Conservation (phyloP, 2,113 vertebrate genomes). For the Ptyas mucosa region DNA sequence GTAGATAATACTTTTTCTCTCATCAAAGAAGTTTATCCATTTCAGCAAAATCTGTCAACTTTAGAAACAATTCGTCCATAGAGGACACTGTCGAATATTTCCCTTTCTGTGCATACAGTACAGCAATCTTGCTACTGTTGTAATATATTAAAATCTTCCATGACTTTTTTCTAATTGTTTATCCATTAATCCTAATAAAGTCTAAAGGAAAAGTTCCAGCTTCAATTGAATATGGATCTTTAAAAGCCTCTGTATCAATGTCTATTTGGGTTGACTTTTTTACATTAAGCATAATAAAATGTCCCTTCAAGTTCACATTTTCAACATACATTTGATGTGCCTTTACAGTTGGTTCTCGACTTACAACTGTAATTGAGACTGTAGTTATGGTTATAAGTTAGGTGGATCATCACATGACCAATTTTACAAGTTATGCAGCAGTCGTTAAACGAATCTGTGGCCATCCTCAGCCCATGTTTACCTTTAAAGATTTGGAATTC, state of each 20-base stretch:
- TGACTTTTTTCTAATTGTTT: background rate
- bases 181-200: background rate
- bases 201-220: background rate
- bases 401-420: background rate
- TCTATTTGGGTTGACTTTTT: background rate
- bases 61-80: background rate
- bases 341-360: background rate
- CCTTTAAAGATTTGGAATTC: background rate
- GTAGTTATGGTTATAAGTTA: background rate
- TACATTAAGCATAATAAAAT: background rate
- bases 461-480: background rate
- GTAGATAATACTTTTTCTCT: background rate
- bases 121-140: background rate
- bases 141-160: background rate
- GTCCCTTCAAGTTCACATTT: background rate
- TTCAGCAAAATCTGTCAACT: background rate
- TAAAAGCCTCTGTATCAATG: background rate
- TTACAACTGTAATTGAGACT: background rate
- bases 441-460: background rate
- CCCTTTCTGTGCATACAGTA: background rate
- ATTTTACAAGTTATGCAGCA: background rate
- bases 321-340: background rate
- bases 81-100: background rate
- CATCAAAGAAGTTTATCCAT: background rate
- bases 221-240: background rate